Conservation (phyloP, 2,888 invertebrate species). For the Melieria crassipennis region DNA sequence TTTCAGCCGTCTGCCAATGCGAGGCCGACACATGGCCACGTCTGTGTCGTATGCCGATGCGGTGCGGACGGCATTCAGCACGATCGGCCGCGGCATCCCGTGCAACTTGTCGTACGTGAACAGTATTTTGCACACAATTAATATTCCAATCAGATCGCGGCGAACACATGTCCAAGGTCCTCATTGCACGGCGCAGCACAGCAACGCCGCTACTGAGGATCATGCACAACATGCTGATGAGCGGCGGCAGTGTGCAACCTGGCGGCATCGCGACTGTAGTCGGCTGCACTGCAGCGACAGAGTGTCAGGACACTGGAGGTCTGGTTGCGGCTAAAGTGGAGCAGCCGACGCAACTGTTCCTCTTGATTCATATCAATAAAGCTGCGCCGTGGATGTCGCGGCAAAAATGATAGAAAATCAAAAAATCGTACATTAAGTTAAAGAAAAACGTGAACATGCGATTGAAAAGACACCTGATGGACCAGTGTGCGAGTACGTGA, state of each 20-base stretch:
- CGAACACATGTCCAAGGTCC: conserved; percentile 59
- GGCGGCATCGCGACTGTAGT: no score
- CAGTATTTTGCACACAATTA: conserved; percentile 50
- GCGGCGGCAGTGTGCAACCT: not conserved
- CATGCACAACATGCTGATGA: conserved; percentile 29
- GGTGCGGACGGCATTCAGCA: not conserved
- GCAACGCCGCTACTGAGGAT: conserved; percentile 24
- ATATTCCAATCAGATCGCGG: conserved; percentile 60
- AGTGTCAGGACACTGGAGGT: no score
- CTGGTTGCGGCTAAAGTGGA: no score
- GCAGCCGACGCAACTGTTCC: no score
- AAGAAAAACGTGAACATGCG: not conserved
- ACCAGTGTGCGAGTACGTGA: conserved; percentile 44
- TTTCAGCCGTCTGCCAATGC: no score
- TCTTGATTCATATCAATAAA: no score
- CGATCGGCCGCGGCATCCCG: not conserved
- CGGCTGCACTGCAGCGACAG: no score
- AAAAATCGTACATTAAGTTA: no score
- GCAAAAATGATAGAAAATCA: no score
- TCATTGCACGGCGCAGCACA: not conserved
- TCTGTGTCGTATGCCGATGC: not conserved
- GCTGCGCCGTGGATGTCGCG: no score
- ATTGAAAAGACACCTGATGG: conserved; percentile 41
- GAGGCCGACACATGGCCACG: not conserved
- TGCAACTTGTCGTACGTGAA: not conserved